phyloP scores from a whole-genome alignment of 2,113 vertebrate species.

The Malurus melanocephalus region DNA sequence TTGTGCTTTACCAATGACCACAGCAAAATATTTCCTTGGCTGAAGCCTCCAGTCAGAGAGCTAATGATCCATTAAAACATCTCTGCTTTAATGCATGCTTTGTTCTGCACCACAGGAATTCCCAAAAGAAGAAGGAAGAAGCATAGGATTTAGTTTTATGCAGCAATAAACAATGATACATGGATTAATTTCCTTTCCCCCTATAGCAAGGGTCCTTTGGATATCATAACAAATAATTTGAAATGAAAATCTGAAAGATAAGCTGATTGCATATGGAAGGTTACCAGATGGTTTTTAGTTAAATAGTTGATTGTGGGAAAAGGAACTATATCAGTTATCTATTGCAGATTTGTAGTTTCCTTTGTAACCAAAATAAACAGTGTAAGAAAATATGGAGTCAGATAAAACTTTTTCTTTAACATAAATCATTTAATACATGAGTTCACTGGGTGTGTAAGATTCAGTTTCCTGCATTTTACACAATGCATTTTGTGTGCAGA shows the following conservation, averaged over 20 bases:
- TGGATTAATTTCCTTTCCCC: neutral
- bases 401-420: neutral
- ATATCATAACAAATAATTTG: neutral
- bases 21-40: neutral
- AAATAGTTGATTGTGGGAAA: neutral
- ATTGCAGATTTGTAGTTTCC: neutral
- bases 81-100: neutral
- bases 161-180: neutral
- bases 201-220: neutral
- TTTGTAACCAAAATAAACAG: constrained; percentile 5
- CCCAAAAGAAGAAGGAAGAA: neutral
- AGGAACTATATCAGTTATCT: neutral
- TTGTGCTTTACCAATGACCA: neutral
- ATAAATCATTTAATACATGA: neutral
- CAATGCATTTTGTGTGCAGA: neutral
- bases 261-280: neutral
- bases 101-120: neutral
- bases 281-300: constrained; percentile 11
- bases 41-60: neutral
- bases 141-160: constrained; percentile 15
- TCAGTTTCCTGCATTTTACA: neutral
- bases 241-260: neutral
- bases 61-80: constrained; percentile 12
- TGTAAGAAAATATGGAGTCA: neutral
- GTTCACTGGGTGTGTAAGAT: neutral